phyloP scores from a whole-genome alignment of 2,797 vertebrate genomes.

The Apogon talboti region DNA sequence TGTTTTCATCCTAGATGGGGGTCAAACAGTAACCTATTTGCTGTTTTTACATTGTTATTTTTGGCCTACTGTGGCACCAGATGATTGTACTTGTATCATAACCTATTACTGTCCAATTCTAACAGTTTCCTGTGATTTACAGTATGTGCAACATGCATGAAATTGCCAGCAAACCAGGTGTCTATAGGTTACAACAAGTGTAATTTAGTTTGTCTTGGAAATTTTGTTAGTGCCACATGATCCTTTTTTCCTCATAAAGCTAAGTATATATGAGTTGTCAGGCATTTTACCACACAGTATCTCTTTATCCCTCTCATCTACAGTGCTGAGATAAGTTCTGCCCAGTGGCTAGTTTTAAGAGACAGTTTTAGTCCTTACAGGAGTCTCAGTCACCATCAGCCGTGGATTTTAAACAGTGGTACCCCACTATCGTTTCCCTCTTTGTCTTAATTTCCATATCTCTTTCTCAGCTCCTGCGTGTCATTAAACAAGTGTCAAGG shows the following conservation, averaged over 20 bases:
- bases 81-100: constrained; percentile 3
- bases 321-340: constrained; percentile 69
- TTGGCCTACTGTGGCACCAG: constrained; percentile 5
- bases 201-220: constrained; percentile 19
- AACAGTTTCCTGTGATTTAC: constrained; percentile 4
- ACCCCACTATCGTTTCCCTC: constrained; percentile 13
- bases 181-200: constrained; percentile 10
- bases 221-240: constrained; percentile 11
- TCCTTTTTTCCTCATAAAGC: constrained; percentile 8
- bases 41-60: constrained; percentile 16
- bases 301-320: constrained; percentile 59
- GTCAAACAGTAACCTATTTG: constrained; percentile 30
- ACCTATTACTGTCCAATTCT: constrained; percentile 1
- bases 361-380: constrained; percentile 71
- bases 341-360: constrained; percentile 75
- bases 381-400: constrained; percentile 72
- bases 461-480: constrained; percentile 26
- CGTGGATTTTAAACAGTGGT: constrained; percentile 74
- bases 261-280: constrained; percentile 14
- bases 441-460: constrained; percentile 32
- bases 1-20: constrained; percentile 16
- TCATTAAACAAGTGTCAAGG: constrained; percentile 25
- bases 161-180: neutral
- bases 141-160: constrained; percentile 8
- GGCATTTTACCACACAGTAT: constrained; percentile 28